These are phyloP conservation scores for Zaprionus taronus DNA, from an alignment of 1,140 invertebrate genomes.

Conservation along the genomic window DNA sequence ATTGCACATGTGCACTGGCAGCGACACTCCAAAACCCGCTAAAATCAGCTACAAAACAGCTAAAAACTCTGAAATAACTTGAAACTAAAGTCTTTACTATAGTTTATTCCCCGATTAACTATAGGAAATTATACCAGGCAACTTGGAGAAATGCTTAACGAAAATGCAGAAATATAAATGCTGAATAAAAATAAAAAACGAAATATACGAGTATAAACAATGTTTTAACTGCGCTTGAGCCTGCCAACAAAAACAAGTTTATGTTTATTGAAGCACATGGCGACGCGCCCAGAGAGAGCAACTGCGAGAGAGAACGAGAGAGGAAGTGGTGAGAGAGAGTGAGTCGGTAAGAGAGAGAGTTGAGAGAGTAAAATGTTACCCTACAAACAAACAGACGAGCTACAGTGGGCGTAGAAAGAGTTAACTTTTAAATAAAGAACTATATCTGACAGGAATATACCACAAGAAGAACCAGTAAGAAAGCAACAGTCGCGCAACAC, in stretches of 20 bases:
- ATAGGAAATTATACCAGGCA: slow-evolving; percentile 2
- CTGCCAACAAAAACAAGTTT: slow-evolving; percentile 71
- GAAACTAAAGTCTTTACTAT: neutral
- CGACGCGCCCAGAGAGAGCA: slow-evolving; percentile 29
- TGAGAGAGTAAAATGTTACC: slow-evolving; percentile 19
- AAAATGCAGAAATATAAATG: slow-evolving; percentile 22
- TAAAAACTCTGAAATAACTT: slow-evolving; percentile 6
- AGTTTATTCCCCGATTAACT: slow-evolving; percentile 1
- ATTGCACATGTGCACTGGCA: slow-evolving; percentile 77
- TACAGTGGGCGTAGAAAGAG: slow-evolving; percentile 12
- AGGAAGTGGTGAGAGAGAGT: neutral
- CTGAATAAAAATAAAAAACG: slow-evolving; percentile 5
- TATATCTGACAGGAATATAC: too few species aligned
- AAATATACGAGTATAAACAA: slow-evolving; percentile 48
- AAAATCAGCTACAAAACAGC: slow-evolving; percentile 10
- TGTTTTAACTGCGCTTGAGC: slow-evolving; percentile 35
- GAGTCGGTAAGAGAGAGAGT: neutral
- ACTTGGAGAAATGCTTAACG: slow-evolving; percentile 6
- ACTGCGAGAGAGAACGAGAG: neutral
- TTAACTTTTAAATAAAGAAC: neutral
- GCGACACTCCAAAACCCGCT: slow-evolving; percentile 24
- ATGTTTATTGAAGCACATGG: slow-evolving; percentile 78
- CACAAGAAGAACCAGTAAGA: too few species aligned
- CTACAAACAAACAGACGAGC: slow-evolving; percentile 30
- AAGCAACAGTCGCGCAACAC: too few species aligned